These are phyloP conservation scores for Phrynocephalus forsythii DNA, from an alignment of 2,797 vertebrate species.

Conservation along the genomic window DNA sequence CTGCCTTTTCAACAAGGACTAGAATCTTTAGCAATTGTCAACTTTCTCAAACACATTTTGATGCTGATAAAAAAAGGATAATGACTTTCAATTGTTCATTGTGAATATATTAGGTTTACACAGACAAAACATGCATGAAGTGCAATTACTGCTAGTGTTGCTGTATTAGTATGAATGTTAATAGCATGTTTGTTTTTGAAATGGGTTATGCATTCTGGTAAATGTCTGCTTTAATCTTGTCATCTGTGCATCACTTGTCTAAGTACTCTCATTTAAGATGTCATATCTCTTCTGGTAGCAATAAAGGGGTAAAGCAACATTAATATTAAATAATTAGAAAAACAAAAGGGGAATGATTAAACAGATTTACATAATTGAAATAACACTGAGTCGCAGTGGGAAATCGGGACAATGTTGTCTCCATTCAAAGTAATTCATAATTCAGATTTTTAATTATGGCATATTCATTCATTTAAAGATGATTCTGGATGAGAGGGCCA, in stretches of 20 bases:
- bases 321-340: constrained; percentile 99
- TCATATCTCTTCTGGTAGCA: constrained; percentile 88
- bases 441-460: constrained; percentile 99
- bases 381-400: constrained; percentile 99
- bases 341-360: constrained; percentile 98
- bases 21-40: constrained; percentile 71
- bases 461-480: constrained; percentile 99
- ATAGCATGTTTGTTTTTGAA: constrained; percentile 87
- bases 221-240: constrained; percentile 86
- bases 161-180: constrained; percentile 86
- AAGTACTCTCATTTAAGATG: constrained; percentile 92
- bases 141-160: constrained; percentile 84
- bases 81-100: constrained; percentile 82
- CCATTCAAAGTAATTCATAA: constrained; percentile 99
- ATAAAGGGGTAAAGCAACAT: constrained; percentile 93
- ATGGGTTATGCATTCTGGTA: constrained; percentile 86
- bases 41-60: constrained; percentile 76
- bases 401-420: constrained; percentile 98
- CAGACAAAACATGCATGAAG: constrained; percentile 83
- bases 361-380: constrained; percentile 99
- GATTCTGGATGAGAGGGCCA: constrained; percentile 99
- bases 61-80: constrained; percentile 76
- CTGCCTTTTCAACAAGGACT: constrained; percentile 56
- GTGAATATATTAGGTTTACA: constrained; percentile 81
- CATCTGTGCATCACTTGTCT: constrained; percentile 87